Evolutionary conservation across 1,140 invertebrate genomes (phyloP).

Genomic region (Euura lappo): DNA sequence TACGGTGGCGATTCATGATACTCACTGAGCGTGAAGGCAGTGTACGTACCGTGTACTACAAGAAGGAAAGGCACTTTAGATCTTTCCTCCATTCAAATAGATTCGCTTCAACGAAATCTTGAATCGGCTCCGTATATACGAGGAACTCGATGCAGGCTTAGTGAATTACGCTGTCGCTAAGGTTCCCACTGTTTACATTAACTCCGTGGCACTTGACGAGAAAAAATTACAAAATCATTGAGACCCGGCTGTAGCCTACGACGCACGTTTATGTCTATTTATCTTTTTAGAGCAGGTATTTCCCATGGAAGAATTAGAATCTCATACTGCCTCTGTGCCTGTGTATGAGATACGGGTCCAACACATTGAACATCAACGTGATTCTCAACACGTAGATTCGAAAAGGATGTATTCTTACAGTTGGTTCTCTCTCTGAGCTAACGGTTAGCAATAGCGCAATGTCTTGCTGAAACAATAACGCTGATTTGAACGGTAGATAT

Average conservation of each 20-base stretch:
- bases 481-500: not conserved
- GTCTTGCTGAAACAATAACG: constrained; percentile 7
- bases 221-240: not conserved
- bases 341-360: too few species aligned
- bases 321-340: not conserved
- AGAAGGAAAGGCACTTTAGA: constrained; percentile 2
- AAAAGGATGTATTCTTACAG: not conserved
- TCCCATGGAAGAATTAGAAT: not conserved
- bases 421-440: not conserved
- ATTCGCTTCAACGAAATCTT: constrained; percentile 2
- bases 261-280: not conserved
- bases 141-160: not conserved
- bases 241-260: not conserved
- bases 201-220: too few species aligned
- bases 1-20: not conserved
- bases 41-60: not conserved
- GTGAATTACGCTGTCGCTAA: too few species aligned
- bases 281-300: constrained; percentile 7
- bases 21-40: not conserved
- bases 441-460: constrained; percentile 3
- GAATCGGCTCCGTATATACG: not conserved
- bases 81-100: not conserved
- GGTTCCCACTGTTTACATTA: too few species aligned
- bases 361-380: not conserved
- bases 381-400: not conserved